Evolutionary conservation across 2,888 invertebrate genomes (phyloP), one percentile per base, ranked within the genome.

Genomic region (Anoplius nigerrimus): DNA sequence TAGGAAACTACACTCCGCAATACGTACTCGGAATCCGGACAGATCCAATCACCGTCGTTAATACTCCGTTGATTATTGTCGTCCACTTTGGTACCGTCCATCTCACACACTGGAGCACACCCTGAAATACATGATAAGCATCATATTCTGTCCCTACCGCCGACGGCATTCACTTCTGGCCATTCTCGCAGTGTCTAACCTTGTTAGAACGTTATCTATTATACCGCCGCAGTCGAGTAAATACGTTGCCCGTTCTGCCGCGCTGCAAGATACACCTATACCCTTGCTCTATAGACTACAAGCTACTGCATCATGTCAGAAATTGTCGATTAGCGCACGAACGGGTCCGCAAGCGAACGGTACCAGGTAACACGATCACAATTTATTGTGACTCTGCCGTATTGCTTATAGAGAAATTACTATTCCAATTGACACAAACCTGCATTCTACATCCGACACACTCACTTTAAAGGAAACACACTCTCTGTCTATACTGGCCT

Each of bases 1-100:
- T 34, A 34, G 11, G 11, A 34, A 34, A 13, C 34, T 6, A 11
- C 6, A 6, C 34, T 34, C 11, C 11, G 11, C 18, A 55, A 70
- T 77, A 85, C 87, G 58, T 78, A 88, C 88, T 88, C 87, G 52
- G 87, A 82, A 73, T 88, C 88, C 34, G 83, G 82, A 70, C 88
- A 88, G 67, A 88, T 83, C 88, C 88, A 88, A 73, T 88, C 88
- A 60, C 88, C 88, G 71, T 88, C 88, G 74, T 88, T 88, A 75
- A 84, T 73, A 66, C 80, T 81, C 57, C 87, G 84, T 66, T 82
- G 82, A 70, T 71, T 81, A 34, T 88, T 88, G 52, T 88, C 88
- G 48, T 87, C 87, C 57, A 83, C 79, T 78, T 87, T 87, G 74
- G 69, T 78, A 72, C 76, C 81, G 67, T 87, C 87, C 87, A 87